Conservation (phyloP, 2,888 invertebrate species). For the Pammene fasciana region DNA sequence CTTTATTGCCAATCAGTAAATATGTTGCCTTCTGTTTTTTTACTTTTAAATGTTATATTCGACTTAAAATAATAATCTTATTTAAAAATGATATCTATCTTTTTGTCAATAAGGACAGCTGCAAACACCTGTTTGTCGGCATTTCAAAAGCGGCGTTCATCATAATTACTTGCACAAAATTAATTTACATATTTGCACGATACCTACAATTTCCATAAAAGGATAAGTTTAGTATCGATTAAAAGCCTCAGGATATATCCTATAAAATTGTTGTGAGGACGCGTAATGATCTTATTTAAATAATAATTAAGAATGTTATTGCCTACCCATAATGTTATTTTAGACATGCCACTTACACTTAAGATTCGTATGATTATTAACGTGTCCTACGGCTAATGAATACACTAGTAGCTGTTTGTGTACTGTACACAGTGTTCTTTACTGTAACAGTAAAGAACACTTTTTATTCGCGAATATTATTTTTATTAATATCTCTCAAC, state of each 20-base stretch:
- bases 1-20: no score
- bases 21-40: no score
- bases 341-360: neutral
- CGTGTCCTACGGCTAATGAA: no score
- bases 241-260: conserved; percentile 2
- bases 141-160: conserved; percentile 18
- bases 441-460: no score
- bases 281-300: conserved; percentile 25
- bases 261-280: conserved; percentile 13
- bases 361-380: no score
- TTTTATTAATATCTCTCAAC: no score
- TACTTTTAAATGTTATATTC: no score
- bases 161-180: conserved; percentile 21
- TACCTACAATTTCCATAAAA: conserved; percentile 24
- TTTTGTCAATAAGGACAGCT: conserved; percentile 7
- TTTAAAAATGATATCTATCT: neutral
- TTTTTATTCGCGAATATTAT: no score
- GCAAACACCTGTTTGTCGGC: conserved; percentile 29
- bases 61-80: no score
- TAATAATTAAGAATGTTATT: conserved; percentile 23
- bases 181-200: conserved; percentile 24
- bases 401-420: no score
- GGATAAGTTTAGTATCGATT: conserved; percentile 1
- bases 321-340: neutral
- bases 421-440: no score